Percentiles rank a stretch among this genome's conserved stretches.
These are phyloP conservation scores for Rana temporaria DNA, from an alignment of 2,113 vertebrate genomes.

Conservation along the genomic window DNA sequence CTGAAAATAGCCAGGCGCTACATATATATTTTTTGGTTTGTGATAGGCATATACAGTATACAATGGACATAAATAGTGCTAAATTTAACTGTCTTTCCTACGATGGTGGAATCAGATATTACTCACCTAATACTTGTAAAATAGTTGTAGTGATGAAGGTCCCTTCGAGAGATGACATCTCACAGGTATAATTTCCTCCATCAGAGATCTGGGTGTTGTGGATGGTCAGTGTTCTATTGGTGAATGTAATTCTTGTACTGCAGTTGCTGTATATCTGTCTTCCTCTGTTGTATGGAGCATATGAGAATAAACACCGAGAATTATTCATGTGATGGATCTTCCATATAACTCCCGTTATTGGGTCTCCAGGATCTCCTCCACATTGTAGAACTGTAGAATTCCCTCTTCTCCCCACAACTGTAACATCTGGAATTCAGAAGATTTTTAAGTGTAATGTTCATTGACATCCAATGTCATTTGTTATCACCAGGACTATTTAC, in stretches of 20 bases:
- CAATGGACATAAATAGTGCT: no score
- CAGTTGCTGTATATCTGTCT: background rate
- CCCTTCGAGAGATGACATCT: background rate
- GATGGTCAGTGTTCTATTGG: background rate
- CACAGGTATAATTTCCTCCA: constrained; percentile 13
- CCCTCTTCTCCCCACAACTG: background rate
- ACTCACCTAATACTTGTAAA: constrained; percentile 11
- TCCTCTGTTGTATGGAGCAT: background rate
- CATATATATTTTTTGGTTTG: no score
- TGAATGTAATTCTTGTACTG: background rate
- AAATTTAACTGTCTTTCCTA: no score
- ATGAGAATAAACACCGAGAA: background rate
- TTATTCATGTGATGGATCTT: background rate
- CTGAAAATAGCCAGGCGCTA: no score
- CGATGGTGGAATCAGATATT: background rate
- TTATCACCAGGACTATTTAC: no score
- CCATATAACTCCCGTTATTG: background rate
- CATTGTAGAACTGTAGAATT: background rate
- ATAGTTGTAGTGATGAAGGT: background rate
- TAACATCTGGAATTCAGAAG: background rate
- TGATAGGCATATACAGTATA: no score
- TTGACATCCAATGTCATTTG: no score
- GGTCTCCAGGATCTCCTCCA: background rate
- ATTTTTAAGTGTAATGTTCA: no score
- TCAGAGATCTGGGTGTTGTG: background rate